Conservation (phyloP, 35 echinoderm and acorn worm species). For the Eucidaris tribuloides region DNA sequence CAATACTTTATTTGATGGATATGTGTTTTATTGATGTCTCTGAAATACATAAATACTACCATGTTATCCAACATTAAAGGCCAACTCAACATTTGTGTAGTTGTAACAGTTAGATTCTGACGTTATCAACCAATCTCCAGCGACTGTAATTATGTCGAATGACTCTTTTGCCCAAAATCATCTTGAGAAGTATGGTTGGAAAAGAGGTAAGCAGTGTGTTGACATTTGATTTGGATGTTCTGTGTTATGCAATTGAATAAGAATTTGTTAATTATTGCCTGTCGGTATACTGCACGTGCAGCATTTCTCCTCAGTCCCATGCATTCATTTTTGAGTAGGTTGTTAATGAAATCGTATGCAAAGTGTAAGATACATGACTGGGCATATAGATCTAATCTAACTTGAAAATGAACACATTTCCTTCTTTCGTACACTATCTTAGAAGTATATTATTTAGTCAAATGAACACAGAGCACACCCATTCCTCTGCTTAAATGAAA, state of each 20-base stretch:
- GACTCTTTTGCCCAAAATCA: slow-evolving; percentile 16
- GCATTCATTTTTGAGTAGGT: background rate
- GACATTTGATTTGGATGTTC: background rate
- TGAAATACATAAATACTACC: too few relatives aligned
- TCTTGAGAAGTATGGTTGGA: slow-evolving; percentile 36
- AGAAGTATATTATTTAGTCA: too few relatives aligned
- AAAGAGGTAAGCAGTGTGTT: background rate
- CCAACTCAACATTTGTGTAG: too few relatives aligned
- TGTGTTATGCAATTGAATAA: background rate
- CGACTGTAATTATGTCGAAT: background rate
- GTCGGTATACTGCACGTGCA: background rate
- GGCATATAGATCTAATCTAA: background rate
- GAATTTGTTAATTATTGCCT: background rate
- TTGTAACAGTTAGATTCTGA: too few relatives aligned
- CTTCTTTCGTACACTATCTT: too few relatives aligned
- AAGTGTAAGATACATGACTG: background rate
- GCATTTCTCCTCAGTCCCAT: background rate
- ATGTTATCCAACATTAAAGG: too few relatives aligned
- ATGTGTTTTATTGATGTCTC: too few relatives aligned
- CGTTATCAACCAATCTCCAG: too few relatives aligned
- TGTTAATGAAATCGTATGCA: background rate
- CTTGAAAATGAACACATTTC: too few relatives aligned
- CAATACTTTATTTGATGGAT: too few relatives aligned
- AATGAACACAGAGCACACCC: too few relatives aligned
- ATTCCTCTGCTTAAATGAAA: too few relatives aligned